Conservation (phyloP, 2,888 invertebrate species). For the Subacronicta megacephala region DNA sequence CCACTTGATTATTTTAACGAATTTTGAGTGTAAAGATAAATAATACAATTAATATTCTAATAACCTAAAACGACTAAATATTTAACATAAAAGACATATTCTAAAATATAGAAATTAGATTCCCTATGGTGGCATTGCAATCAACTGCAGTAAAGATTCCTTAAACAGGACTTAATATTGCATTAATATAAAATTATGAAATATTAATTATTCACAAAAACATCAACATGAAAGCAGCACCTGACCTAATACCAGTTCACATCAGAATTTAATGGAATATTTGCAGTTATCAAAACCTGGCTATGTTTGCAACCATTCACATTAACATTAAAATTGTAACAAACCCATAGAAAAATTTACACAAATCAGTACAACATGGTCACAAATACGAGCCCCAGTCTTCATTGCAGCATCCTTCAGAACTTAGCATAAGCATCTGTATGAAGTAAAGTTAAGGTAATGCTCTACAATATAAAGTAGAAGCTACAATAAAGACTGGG, state of each 20-base stretch:
- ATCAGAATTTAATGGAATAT: constrained; percentile 65
- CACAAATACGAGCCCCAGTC: constrained; percentile 82
- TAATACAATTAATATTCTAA: constrained; percentile 86
- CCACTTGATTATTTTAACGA: constrained; percentile 75
- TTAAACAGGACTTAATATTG: constrained; percentile 59
- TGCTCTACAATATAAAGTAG: constrained; percentile 24
- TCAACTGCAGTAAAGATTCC: constrained; percentile 65
- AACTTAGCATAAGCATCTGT: constrained; percentile 45
- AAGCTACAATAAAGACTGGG: constrained; percentile 78
- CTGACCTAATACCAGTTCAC: constrained; percentile 71
- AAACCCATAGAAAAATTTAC: constrained; percentile 88
- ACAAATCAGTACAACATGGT: constrained; percentile 84
- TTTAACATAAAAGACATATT: constrained; percentile 84
- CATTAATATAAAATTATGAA: constrained; percentile 61
- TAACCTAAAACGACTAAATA: constrained; percentile 87
- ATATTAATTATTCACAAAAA: constrained; percentile 67
- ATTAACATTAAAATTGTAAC: constrained; percentile 77
- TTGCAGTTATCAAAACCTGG: constrained; percentile 61
- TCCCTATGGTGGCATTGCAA: constrained; percentile 76
- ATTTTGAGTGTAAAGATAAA: constrained; percentile 87
- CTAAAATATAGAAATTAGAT: constrained; percentile 82
- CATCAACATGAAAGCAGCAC: constrained; percentile 69
- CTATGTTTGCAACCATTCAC: constrained; percentile 64
- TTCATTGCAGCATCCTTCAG: constrained; percentile 59
- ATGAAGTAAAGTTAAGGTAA: constrained; percentile 25